Conservation (phyloP, 2,797 vertebrate genomes). For the Tinamus major region DNA sequence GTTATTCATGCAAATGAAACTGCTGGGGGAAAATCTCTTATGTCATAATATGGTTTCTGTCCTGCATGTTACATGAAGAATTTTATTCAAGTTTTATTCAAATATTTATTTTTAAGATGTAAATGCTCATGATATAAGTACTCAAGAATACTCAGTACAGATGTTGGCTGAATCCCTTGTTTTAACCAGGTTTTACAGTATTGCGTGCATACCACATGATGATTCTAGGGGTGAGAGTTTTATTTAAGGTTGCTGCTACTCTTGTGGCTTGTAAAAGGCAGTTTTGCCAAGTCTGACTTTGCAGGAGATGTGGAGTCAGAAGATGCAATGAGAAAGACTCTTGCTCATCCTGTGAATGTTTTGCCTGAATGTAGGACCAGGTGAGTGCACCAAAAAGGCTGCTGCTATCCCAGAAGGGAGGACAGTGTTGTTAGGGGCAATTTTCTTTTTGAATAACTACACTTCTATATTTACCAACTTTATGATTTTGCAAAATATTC, state of each 20-base stretch:
- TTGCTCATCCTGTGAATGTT: neutral
- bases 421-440: neutral
- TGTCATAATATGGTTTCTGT: neutral
- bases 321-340: neutral
- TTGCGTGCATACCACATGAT: too few species aligned
- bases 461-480: slow-evolving; percentile 4
- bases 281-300: neutral
- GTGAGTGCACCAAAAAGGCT: neutral
- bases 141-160: neutral
- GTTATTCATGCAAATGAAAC: neutral
- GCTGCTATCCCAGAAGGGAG: neutral
- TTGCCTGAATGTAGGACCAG: neutral
- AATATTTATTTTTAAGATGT: too few species aligned
- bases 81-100: neutral
- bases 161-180: neutral
- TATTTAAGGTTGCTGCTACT: neutral
- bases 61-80: too few species aligned
- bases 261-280: neutral
- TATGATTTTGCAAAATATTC: neutral
- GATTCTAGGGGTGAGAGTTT: neutral
- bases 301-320: neutral
- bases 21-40: neutral
- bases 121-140: neutral
- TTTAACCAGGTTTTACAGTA: neutral
- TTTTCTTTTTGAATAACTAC: slow-evolving; percentile 1